Evolutionary conservation across 2,888 invertebrate species (phyloP), one percentile per base, ranked within the genome.

Genomic region (Cheilosia pagana): DNA sequence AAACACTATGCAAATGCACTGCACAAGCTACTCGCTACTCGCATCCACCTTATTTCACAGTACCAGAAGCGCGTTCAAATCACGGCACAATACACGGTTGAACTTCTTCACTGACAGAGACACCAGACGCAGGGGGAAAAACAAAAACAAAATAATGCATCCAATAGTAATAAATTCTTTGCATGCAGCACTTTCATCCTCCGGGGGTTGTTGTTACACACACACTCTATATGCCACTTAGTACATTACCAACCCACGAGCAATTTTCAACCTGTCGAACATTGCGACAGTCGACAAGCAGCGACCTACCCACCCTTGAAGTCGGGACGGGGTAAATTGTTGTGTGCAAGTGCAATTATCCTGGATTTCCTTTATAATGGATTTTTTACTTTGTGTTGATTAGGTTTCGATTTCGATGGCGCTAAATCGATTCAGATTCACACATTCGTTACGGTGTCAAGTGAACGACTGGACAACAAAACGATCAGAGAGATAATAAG

Each of bases 231-330:
- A 8, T 41, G 41, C 35, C 45, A 63, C 16, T 25, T 8, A 53
- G 12, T 31, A 16, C 57, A 59, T 39, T 39, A 14, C 28, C 31
- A 21, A 50, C 60, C 70, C 23, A 63, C 43, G 45, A 31, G 25
- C 70, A 60, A 63, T 78, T 67, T 60, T 31, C 28, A 74, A 57
- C 68, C 78, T 78, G 67, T 68, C 75, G 68, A 62, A 62, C 35
- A 55, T 39, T 53, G n/a, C 72, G 76, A 57, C 75, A 75, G 62
- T 62, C 19, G 28, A 63, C 63, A 59, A 41, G 19, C 16, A 55
- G 55, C 21, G 45, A 45, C 16, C 25, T 59, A 60, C 63, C 81
- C 59, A 70, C 77, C 81, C 81, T 77, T 48, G 8, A 35, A 45
- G 35, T 48, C 12, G 3, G 35, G 10, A 14, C 12, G 3, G 35